phyloP scores from a whole-genome alignment of 2,888 invertebrate species.

The Invenusta paracnida region DNA sequence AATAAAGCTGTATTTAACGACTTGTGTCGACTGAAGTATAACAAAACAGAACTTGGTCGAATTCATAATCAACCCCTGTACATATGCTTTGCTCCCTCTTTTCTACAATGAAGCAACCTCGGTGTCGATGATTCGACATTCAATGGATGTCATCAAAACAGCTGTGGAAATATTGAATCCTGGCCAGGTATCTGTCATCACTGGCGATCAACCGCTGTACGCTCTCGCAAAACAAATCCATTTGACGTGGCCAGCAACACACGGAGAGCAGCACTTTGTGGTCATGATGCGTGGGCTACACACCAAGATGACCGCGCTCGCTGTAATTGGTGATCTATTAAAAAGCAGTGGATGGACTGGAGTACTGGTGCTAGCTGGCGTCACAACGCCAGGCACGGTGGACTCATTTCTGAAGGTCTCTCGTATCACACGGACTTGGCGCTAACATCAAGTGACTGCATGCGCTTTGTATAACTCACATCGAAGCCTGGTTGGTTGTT shows the following conservation, averaged over 20 bases:
- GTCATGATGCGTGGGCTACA: not conserved
- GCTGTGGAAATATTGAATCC: not conserved
- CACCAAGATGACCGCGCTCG: not conserved
- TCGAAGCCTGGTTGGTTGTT: not conserved
- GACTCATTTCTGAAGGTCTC: not conserved
- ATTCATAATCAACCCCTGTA: too few relatives aligned
- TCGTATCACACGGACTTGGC: conserved; percentile 45
- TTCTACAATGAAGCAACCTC: not conserved
- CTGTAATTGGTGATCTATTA: not conserved
- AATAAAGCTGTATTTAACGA: too few relatives aligned
- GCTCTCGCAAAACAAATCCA: not conserved
- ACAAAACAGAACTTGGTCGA: too few relatives aligned
- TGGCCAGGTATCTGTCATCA: not conserved
- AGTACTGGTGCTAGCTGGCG: not conserved
- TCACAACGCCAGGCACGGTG: not conserved
- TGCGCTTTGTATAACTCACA: not conserved
- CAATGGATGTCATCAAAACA: not conserved
- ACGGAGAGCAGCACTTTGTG: not conserved
- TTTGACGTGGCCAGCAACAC: not conserved
- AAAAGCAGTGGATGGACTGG: conserved; percentile 15
- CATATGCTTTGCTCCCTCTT: not conserved
- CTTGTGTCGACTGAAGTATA: too few relatives aligned
- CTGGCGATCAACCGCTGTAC: not conserved
- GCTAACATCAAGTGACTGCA: conserved; percentile 44
- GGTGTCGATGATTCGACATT: not conserved